phyloP scores from a whole-genome alignment of 2,888 invertebrate species.

The Pedicia rivosa region DNA sequence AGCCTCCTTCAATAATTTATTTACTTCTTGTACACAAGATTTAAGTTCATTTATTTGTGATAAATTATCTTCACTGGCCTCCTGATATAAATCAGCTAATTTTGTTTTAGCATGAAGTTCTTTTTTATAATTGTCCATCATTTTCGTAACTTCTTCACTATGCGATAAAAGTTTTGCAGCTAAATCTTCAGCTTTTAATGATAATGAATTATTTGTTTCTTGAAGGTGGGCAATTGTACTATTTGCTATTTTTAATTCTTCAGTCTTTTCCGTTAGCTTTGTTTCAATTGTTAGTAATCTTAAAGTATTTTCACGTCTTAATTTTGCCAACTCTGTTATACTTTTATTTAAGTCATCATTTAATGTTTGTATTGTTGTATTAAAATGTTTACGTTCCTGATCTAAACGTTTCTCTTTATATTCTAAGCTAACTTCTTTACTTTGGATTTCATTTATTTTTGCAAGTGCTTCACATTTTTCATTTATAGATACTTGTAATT shows the following conservation, averaged over 20 bases:
- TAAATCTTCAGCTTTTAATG: conserved; percentile 48
- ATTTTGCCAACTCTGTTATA: conserved; percentile 59
- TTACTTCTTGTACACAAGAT: conserved; percentile 59
- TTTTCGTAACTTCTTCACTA: conserved; percentile 46
- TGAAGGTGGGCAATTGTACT: conserved; percentile 50
- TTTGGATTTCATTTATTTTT: conserved; percentile 63
- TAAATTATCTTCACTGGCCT: conserved; percentile 60
- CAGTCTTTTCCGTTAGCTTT: conserved; percentile 58
- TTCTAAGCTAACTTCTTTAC: conserved; percentile 60
- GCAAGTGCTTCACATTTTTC: conserved; percentile 73
- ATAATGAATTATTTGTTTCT: conserved; percentile 51
- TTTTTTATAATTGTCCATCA: conserved; percentile 58
- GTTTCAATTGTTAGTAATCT: conserved; percentile 52
- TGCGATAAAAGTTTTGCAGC: conserved; percentile 55
- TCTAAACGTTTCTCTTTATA: conserved; percentile 72
- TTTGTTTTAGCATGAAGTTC: conserved; percentile 77
- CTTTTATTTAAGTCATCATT: conserved; percentile 64
- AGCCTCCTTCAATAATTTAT: conserved; percentile 57
- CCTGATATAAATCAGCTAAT: conserved; percentile 70
- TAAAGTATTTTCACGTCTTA: conserved; percentile 55
- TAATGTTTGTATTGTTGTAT: conserved; percentile 61
- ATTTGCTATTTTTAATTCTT: conserved; percentile 59
- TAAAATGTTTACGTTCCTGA: conserved; percentile 59
- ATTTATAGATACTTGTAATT: conserved; percentile 56
- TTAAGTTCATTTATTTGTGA: conserved; percentile 62